These are phyloP conservation scores for Menidia beryllina DNA, from an alignment of 2,113 vertebrate genomes.

Conservation along the genomic window DNA sequence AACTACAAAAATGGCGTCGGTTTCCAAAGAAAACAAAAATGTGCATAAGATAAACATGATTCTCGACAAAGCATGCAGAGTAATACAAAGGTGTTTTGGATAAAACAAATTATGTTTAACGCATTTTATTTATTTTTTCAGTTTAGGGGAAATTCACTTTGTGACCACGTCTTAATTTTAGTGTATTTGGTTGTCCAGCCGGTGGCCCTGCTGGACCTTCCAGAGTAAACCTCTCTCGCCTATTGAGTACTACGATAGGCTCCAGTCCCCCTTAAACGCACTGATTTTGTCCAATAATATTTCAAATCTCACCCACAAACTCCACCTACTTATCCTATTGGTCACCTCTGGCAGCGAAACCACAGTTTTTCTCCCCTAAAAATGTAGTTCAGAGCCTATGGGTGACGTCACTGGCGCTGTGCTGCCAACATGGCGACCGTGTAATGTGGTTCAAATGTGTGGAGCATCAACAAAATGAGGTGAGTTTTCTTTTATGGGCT, in stretches of 20 bases:
- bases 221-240: no score
- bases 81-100: no score
- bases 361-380: no score
- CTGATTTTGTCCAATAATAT: background rate
- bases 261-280: no score
- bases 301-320: background rate
- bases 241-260: no score
- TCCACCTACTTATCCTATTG: background rate
- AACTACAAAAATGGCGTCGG: constrained; percentile 40
- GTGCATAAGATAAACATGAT: background rate
- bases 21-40: background rate
- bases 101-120: no score
- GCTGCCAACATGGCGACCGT: constrained; percentile 53
- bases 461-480: constrained; percentile 56
- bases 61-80: no score
- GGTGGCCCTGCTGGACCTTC: no score
- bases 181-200: no score
- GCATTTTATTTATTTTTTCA: no score
- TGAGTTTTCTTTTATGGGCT: constrained; percentile 15
- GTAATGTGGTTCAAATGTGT: background rate
- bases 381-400: constrained; percentile 4
- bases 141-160: no score
- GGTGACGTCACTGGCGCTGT: background rate
- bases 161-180: no score
- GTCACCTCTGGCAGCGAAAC: background rate